Evolutionary conservation across 2,797 vertebrate genomes (phyloP).

Genomic region (Sebastes ruberrimus): DNA sequence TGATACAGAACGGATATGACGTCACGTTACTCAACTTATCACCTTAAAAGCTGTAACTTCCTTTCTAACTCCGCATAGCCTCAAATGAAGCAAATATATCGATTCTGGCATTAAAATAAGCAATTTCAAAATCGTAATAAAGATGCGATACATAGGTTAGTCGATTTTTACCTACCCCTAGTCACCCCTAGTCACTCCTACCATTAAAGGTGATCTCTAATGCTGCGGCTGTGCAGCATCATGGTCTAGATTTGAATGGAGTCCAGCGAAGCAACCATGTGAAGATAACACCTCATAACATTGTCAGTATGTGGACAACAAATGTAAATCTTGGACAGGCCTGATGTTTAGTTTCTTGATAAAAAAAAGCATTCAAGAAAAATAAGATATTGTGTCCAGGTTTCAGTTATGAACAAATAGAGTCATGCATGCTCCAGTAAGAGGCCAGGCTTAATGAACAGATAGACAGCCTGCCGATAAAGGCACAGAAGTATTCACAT

Average conservation of each 20-base stretch:
- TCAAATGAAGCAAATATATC: too few relatives aligned
- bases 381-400: background rate
- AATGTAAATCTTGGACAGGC: background rate
- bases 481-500: background rate
- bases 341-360: background rate
- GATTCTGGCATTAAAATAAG: too few relatives aligned
- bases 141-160: too few relatives aligned
- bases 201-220: background rate
- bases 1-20: too few relatives aligned
- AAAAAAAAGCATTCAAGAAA: background rate
- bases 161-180: too few relatives aligned
- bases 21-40: too few relatives aligned
- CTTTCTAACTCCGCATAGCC: too few relatives aligned
- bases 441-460: background rate
- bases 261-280: too few relatives aligned
- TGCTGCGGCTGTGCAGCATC: background rate
- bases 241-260: background rate
- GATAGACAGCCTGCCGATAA: slow-evolving; percentile 1
- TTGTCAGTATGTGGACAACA: background rate
- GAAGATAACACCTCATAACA: background rate
- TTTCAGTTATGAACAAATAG: slow-evolving; percentile 4
- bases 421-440: background rate
- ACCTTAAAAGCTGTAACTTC: too few relatives aligned
- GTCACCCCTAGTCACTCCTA: rapidly evolving
- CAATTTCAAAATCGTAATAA: too few relatives aligned